Conservation (phyloP, 2,888 invertebrate species). For the Epinotia ramella region DNA sequence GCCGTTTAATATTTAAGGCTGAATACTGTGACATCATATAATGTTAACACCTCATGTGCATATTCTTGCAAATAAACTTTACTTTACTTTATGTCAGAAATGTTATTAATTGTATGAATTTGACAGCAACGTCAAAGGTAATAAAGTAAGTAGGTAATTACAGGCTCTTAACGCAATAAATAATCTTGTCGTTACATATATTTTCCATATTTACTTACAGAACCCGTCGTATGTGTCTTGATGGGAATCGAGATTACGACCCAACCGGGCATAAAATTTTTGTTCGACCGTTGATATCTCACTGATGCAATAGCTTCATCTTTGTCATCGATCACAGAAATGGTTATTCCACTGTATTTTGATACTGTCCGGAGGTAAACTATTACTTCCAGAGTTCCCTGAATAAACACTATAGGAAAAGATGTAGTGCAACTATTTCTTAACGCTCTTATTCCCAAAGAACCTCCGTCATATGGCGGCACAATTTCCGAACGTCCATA, state of each 20-base stretch:
- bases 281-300: constrained; percentile 44
- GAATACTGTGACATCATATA: no score
- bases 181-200: background rate
- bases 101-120: background rate
- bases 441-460: constrained; percentile 48
- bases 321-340: constrained; percentile 51
- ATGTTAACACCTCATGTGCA: no score
- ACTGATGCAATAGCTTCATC: constrained; percentile 42
- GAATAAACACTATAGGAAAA: constrained; percentile 50
- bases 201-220: constrained; percentile 53
- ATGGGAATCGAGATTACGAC: constrained; percentile 49
- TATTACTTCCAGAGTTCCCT: constrained; percentile 50
- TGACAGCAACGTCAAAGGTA: background rate
- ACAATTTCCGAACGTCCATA: constrained; percentile 40
- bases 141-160: background rate
- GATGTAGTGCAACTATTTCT: constrained; percentile 52
- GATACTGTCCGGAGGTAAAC: constrained; percentile 49
- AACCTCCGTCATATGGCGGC: constrained; percentile 34
- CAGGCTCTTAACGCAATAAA: no score
- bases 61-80: no score
- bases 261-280: constrained; percentile 52
- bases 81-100: no score
- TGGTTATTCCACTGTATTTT: constrained; percentile 50
- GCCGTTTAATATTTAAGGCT: no score
- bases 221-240: constrained; percentile 47